Base-by-base conservation (phyloP, 1,140 invertebrate genomes). In the Drosophila lacteicornis region DNA sequence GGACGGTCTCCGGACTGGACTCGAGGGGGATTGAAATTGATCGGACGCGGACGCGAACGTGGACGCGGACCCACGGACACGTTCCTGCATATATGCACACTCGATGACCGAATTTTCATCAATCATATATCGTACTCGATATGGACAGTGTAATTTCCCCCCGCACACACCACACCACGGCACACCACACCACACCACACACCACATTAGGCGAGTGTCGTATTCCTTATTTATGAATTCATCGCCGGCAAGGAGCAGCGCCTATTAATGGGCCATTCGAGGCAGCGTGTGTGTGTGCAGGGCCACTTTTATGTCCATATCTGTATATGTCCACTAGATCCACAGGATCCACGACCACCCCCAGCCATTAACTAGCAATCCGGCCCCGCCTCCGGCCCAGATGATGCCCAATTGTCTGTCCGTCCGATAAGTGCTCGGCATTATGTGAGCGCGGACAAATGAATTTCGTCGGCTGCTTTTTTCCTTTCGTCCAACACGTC, bases 111-210 rank as follows among this genome's bases (percentile, higher is more conserved):
- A 83, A 83, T 66, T 78, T 83, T 83, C 80, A 83, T 83, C 80
- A 83, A 83, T 83, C 80, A 83, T 83, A 83, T 83, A 63, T 68
- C 68, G 67, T 82, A 79, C 82, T 82, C 68, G 50, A 63, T 79
- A 79, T 79, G 80, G 80, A 83, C 80, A 75, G 71, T 78, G 68
- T 83, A 70, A 83, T 83, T 83, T 83, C 49, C 56, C 56, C 45
- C 13, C 40, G 11, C 38, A 57, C 55, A 38, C 19, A 22, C 46
- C 43, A 45, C 49, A 40, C n/a, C 46, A 46, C 30, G 50, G 17
- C 33, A 7, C 25, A 27, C 15, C 19, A 36, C 12, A 22, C 4
- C 27, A 25, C 22, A 25, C 22, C 22, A 25, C 22, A 25, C 36
- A 15, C 36, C 36, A 58, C 62, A 68, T 68, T 68, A 63, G 65